phyloP scores from a whole-genome alignment of 2,888 invertebrate genomes.

The Troglohyphantes excavatus region DNA sequence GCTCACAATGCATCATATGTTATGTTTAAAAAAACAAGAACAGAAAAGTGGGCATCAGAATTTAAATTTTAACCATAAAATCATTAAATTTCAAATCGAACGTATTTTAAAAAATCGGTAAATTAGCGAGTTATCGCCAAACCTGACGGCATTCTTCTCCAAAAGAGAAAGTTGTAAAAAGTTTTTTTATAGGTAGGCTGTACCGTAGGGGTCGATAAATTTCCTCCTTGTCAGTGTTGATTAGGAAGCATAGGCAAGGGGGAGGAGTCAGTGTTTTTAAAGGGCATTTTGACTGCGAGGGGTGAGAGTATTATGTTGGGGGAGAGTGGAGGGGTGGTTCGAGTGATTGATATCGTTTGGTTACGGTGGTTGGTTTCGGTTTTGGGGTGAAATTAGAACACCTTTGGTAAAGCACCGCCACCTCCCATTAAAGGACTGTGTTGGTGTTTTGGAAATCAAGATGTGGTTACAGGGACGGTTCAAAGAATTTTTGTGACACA shows the following conservation, averaged over 20 bases:
- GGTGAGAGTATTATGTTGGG: background rate
- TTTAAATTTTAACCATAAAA: too few species aligned
- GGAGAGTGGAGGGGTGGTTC: background rate
- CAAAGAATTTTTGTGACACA: too few species aligned
- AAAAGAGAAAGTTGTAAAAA: constrained; percentile 44
- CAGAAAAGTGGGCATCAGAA: too few species aligned
- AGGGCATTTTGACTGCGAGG: constrained; percentile 11
- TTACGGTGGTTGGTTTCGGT: constrained; percentile 53
- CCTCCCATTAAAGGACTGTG: background rate
- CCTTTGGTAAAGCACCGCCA: constrained; percentile 43
- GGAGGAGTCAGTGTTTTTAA: constrained; percentile 57
- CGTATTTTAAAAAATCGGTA: too few species aligned
- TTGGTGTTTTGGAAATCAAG: background rate
- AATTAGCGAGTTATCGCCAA: background rate
- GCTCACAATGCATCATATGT: too few species aligned
- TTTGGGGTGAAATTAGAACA: constrained; percentile 67
- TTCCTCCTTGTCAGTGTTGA: constrained; percentile 71
- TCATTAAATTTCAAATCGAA: background rate
- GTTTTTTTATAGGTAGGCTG: background rate
- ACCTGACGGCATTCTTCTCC: too few species aligned
- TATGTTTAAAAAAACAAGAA: too few species aligned
- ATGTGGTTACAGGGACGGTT: too few species aligned
- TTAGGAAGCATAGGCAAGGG: constrained; percentile 68
- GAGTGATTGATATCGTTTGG: constrained; percentile 69
- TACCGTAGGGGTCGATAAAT: constrained; percentile 47